Evolutionary conservation across 2,888 invertebrate species (phyloP), one percentile per base, ranked within the genome.

Genomic region (Drosophila acutilabella): DNA sequence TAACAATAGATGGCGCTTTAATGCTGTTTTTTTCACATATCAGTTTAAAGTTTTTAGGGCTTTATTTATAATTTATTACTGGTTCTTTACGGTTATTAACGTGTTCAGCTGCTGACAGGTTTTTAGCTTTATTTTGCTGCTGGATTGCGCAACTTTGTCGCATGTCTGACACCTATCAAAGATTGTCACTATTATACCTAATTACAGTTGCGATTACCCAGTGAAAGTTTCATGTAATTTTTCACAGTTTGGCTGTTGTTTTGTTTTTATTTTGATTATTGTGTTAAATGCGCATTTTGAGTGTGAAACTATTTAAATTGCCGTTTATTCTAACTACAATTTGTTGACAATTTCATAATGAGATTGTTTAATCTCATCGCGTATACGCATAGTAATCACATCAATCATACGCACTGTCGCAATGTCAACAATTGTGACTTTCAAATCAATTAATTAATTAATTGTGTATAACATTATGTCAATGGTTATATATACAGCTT

Each of bases 331-430:
- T 41, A 52, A 66, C 50, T 7, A 41, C 26, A 57, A 36, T 40
- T 44, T 50, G 42, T n/a, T 23, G 45, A 33, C 14, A 11, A 30
- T 30, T 30, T 30, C 30, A 0, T 30, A 30, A 52, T 41, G 23
- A 23, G 23, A 1, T 56, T 18, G 42, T 36, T 54, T 44, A 36
- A 41, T 44, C 33, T 40, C 59, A 42, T 51, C 42, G 33, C 6
- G 57, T 30, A 53, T 73, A 38, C 56, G 57, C 42, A 40, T 40
- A 20, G 41, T 48, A 30, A 13, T 38, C 13, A 44, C 36, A 57
- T 70, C 48, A 64, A 53, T 60, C 64, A 75, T 73, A 70, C 75
- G 73, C 64, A 64, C 42, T 16, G 30, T 60, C 18, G 18, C 23
- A n/a, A 41, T 26, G 41, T 26, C 59, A 64, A 23, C 16, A 23